Evolutionary conservation across 1,140 invertebrate genomes (phyloP).

Genomic region (Zophobas morio): DNA sequence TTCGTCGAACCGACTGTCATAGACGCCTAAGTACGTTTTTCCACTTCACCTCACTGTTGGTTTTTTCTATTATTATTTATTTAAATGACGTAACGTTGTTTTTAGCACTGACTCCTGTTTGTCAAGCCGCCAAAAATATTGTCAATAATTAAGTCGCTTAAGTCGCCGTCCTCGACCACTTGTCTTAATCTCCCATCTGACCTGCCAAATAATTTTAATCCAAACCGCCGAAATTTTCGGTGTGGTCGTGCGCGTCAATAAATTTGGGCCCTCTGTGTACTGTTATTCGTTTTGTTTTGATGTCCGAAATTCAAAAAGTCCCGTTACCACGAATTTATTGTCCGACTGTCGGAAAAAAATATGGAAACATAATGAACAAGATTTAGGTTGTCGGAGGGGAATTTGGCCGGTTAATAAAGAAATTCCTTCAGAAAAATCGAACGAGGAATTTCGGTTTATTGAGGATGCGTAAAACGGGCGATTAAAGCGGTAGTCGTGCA

Average conservation of each 20-base stretch:
- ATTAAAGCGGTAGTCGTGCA: background rate
- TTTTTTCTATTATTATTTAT: no score
- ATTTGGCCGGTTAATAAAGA: background rate
- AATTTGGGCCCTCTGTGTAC: conserved; percentile 7
- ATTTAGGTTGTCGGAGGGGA: background rate
- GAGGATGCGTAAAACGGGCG: background rate
- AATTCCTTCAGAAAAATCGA: background rate
- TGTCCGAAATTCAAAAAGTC: background rate
- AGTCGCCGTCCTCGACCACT: background rate
- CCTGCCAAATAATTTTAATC: conserved; percentile 26
- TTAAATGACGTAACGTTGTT: background rate
- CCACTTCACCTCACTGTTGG: no score
- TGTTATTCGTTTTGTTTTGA: background rate
- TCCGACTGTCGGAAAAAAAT: background rate
- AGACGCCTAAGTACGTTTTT: no score
- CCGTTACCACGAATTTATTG: conserved; percentile 10
- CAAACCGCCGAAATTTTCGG: background rate
- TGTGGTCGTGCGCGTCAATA: conserved; percentile 12
- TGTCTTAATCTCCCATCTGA: conserved; percentile 3
- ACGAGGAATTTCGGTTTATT: background rate
- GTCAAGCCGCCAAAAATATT: background rate
- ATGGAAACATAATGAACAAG: background rate
- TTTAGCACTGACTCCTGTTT: background rate
- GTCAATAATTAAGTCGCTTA: background rate
- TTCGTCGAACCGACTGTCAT: conserved; percentile 9